Evolutionary conservation across 2,113 vertebrate species (phyloP).

Genomic region (Heptranchias perlo): DNA sequence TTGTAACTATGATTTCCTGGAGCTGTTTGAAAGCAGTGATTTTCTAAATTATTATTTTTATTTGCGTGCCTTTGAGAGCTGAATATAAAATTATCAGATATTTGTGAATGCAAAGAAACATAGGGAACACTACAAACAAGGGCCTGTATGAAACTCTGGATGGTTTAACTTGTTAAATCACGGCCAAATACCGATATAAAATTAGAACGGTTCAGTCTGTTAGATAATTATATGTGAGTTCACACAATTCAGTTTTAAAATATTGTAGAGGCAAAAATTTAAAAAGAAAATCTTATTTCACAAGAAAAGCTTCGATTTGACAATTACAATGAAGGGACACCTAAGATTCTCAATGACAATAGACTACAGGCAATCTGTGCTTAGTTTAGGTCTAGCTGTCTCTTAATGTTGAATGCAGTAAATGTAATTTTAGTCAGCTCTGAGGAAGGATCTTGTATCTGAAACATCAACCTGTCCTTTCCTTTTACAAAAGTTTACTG

Average conservation of each 20-base stretch:
- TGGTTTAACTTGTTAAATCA: neutral
- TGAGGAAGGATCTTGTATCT: neutral
- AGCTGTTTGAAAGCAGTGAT: neutral
- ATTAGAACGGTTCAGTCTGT: neutral
- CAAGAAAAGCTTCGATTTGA: neutral
- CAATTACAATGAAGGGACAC: neutral
- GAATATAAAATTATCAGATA: neutral
- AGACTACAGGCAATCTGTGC: neutral
- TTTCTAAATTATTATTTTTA: neutral
- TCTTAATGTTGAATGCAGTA: neutral
- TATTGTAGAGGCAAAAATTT: neutral
- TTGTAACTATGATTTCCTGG: neutral
- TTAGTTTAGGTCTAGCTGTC: neutral
- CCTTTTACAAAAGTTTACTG: neutral
- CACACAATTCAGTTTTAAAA: neutral
- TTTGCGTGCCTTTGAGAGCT: neutral
- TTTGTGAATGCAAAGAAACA: neutral
- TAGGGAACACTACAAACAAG: neutral
- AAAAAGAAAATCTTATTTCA: neutral
- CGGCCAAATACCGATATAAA: neutral
- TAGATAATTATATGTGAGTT: neutral
- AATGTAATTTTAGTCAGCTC: neutral
- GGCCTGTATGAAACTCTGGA: neutral
- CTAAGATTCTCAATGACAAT: neutral
- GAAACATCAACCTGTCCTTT: neutral